These are phyloP conservation scores for Solea solea DNA, from an alignment of 2,113 vertebrate species.

Conservation along the genomic window DNA sequence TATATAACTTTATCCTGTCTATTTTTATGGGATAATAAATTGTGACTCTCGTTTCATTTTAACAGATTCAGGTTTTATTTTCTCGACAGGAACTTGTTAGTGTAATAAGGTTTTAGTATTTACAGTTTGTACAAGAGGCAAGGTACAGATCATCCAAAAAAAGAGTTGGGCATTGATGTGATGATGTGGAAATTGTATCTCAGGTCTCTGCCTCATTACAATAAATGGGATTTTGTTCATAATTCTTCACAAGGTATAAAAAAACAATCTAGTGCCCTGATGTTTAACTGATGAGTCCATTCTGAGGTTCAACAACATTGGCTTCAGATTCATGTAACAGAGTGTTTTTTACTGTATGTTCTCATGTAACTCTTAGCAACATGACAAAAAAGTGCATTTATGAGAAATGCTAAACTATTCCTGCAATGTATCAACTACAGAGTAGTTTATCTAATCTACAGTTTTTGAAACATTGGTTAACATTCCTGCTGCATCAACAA, in stretches of 20 bases:
- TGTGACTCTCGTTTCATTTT: slow-evolving; percentile 86
- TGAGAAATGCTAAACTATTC: too few species aligned
- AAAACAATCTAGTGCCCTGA: too few species aligned
- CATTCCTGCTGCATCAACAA: too few species aligned
- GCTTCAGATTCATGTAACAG: too few species aligned
- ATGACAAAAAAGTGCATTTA: background rate
- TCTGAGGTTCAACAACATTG: background rate
- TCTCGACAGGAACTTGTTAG: background rate
- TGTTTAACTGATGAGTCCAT: too few species aligned
- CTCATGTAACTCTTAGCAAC: too few species aligned
- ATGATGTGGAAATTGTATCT: background rate
- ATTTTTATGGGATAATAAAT: slow-evolving; percentile 94
- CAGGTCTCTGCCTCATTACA: background rate
- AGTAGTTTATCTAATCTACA: too few species aligned
- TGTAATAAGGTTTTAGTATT: slow-evolving; percentile 27
- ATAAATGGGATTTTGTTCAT: background rate
- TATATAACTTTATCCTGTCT: slow-evolving; percentile 92
- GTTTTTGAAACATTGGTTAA: too few species aligned
- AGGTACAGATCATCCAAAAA: background rate
- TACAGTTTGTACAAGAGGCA: slow-evolving; percentile 53
- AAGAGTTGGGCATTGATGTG: too few species aligned
- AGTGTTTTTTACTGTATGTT: too few species aligned
- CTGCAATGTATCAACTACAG: too few species aligned
- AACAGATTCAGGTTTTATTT: slow-evolving; percentile 42
- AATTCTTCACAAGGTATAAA: background rate